Evolutionary conservation across 2,113 vertebrate species (phyloP).

Genomic region (Pseudorectes ferrugineus): DNA sequence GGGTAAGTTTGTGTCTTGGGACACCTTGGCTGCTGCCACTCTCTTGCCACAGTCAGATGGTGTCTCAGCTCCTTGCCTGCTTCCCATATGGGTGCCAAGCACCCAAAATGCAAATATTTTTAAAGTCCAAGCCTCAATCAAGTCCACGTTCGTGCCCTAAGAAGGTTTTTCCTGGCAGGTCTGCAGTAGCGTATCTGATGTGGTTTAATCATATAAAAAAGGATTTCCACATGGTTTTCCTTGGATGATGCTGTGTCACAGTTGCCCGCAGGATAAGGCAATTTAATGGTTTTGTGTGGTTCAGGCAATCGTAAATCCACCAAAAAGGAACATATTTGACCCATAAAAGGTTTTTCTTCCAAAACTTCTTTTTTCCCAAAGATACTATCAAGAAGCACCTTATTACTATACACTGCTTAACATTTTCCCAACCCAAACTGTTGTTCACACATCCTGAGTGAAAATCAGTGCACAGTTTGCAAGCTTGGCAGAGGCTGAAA

Average conservation of each 20-base stretch:
- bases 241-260: neutral
- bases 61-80: neutral
- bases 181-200: neutral
- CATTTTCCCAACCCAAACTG: neutral
- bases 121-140: neutral
- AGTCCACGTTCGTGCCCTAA: neutral
- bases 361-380: neutral
- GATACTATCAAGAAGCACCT: neutral
- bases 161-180: neutral
- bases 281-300: neutral
- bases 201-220: neutral
- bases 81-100: rapidly evolving
- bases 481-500: neutral
- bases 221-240: neutral
- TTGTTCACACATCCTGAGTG: neutral
- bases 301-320: neutral
- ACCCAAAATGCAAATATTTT: neutral
- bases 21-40: neutral
- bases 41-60: neutral
- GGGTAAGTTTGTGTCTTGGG: neutral
- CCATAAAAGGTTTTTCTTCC: neutral
- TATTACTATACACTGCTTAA: neutral
- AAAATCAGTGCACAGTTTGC: neutral
- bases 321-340: neutral
- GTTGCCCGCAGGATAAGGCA: neutral